A percentile compares a stretch with the other conserved stretches of the same genome.
Conservation (phyloP, 2,888 invertebrate genomes). For the Drosophila testacea region DNA sequence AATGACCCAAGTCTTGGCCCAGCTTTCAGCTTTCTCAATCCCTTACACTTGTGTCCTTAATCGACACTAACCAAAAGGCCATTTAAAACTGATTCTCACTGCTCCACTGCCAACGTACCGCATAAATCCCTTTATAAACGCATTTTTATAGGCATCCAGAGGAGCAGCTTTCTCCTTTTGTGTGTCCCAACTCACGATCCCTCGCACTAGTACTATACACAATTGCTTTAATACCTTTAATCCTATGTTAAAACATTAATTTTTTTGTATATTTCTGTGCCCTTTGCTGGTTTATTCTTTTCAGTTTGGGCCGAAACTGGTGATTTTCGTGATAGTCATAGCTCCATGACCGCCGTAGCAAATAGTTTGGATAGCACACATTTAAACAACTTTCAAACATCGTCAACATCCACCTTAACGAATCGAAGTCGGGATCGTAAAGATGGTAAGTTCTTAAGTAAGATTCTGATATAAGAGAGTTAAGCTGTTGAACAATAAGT, state of each 20-base stretch:
- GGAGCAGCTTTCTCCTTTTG: neutral
- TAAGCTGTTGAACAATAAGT: no score
- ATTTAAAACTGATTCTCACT: constrained; percentile 54
- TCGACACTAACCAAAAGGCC: constrained; percentile 76
- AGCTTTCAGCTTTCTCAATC: constrained; percentile 15
- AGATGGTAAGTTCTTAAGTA: constrained; percentile 87
- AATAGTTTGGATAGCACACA: constrained; percentile 89
- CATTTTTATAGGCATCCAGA: constrained; percentile 74
- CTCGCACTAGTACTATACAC: neutral
- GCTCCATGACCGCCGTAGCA: constrained; percentile 88
- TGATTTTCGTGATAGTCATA: constrained; percentile 94
- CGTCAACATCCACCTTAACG: constrained; percentile 88
- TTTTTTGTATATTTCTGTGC: constrained; percentile 71
- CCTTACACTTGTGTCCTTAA: constrained; percentile 61
- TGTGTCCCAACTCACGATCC: neutral
- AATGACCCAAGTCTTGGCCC: constrained; percentile 46
- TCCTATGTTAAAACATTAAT: constrained; percentile 80
- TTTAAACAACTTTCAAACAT: constrained; percentile 88
- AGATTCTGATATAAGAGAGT: no score
- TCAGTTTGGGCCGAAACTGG: constrained; percentile 96
- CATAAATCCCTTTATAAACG: constrained; percentile 85
- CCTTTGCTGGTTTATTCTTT: constrained; percentile 85
- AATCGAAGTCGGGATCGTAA: constrained; percentile 87
- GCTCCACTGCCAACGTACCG: constrained; percentile 15
- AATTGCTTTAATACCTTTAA: constrained; percentile 40